Evolutionary conservation across 2,113 vertebrate species (phyloP).

Genomic region (Brevimyrus niger): DNA sequence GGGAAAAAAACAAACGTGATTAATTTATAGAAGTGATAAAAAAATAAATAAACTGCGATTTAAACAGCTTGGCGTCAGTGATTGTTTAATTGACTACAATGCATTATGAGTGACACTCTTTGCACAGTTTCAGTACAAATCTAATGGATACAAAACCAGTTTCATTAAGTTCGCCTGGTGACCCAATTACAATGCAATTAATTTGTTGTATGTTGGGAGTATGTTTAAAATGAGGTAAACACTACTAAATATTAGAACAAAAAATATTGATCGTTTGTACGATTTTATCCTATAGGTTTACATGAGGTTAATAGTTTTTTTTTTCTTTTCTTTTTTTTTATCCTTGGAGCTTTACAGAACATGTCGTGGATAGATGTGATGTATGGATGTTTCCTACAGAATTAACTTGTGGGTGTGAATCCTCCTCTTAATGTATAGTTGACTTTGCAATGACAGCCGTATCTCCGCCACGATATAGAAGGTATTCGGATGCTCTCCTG

Average conservation of each 20-base stretch:
- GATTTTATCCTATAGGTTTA: neutral
- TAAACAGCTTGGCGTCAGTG: neutral
- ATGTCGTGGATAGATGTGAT: neutral
- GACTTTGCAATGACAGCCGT: slow-evolving; percentile 19
- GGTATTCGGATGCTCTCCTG: slow-evolving; percentile 25
- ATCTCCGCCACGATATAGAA: slow-evolving; percentile 39
- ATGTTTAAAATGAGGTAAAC: neutral
- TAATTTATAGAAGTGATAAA: neutral
- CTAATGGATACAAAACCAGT: neutral
- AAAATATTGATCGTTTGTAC: neutral
- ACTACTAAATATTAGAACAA: neutral
- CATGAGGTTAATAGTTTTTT: neutral
- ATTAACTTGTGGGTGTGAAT: neutral
- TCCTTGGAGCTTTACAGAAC: neutral
- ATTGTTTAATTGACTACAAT: neutral
- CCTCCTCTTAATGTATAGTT: neutral
- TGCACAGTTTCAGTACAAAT: neutral
- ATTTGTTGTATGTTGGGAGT: neutral
- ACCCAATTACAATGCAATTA: neutral
- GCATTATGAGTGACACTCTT: neutral
- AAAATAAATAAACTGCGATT: neutral
- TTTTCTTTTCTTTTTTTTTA: neutral
- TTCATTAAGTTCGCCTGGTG: neutral
- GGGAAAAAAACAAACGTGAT: neutral
- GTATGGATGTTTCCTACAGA: neutral